Evolutionary conservation across 2,888 invertebrate genomes (phyloP).

Genomic region (Serrognathus titanus): DNA sequence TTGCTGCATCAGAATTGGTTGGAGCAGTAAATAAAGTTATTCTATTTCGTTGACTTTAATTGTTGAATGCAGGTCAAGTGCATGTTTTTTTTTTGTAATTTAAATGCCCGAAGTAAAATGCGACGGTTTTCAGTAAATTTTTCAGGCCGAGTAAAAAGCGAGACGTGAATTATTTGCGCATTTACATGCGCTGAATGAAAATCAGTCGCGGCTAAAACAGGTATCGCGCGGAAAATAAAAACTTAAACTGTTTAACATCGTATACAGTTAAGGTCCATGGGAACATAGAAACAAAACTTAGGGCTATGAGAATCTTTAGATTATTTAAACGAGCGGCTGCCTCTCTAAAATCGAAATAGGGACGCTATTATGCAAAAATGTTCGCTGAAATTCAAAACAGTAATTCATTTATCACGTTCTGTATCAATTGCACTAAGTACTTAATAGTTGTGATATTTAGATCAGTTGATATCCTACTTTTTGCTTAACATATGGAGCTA

Average conservation of each 20-base stretch:
- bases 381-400: slow-evolving; percentile 1
- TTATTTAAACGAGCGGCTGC: slow-evolving; percentile 20
- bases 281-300: slow-evolving; percentile 20
- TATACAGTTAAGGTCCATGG: slow-evolving; percentile 16
- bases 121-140: background rate
- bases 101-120: too few relatives aligned
- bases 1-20: too few relatives aligned
- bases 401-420: slow-evolving; percentile 21
- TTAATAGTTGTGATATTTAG: slow-evolving; percentile 16
- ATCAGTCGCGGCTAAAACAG: background rate
- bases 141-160: background rate
- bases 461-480: slow-evolving; percentile 25
- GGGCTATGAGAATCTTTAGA: slow-evolving; percentile 15
- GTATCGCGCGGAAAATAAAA: slow-evolving; percentile 1
- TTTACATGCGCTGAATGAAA: slow-evolving; percentile 2
- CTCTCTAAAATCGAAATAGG: slow-evolving; percentile 13
- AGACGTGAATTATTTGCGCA: background rate
- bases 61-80: too few relatives aligned
- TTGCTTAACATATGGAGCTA: slow-evolving; percentile 28
- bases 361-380: background rate
- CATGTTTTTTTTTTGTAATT: too few relatives aligned
- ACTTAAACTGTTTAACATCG: background rate
- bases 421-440: slow-evolving; percentile 18
- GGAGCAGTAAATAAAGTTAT: too few relatives aligned
- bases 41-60: too few relatives aligned